Base-by-base conservation (phyloP, 2,888 invertebrate genomes). In the Eilema sororculum region DNA sequence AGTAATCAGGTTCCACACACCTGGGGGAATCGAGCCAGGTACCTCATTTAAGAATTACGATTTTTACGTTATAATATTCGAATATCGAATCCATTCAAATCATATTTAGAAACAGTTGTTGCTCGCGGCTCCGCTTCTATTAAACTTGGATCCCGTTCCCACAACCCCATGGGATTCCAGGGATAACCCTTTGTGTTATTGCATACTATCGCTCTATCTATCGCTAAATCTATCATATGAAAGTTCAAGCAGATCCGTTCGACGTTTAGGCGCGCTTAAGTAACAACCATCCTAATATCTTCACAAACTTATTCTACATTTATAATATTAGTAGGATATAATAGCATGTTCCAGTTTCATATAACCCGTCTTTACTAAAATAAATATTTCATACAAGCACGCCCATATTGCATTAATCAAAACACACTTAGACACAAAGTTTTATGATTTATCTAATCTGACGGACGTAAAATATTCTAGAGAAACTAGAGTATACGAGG, bases 371-470 rank as follows among this genome's bases (percentile, higher is more conserved):
- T 13, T 59, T 22, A n/a, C 63, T 25, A 20, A 25, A 37, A 68
- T 59, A 59, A 16, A 28, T 52, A 46, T 20, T 46, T 46, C 20
- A 46, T 20, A 46, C 20, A 46, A 46, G 0, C 46, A 16, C 46
- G 46, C 46, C 46, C 20, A 46, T 20, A 46, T 46, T 9, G 52
- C 52, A 52, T 52, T 52, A 52, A 52, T 52, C 20, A 41, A 41
- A 64, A 20, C 12, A 25, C 12, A 46, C 68, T 67, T 70, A 71
- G 65, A 71, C 63, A 62, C 63, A 33, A 73, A 79, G 70, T 79
- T 79, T 58, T 30, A 71, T 46, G 62, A 74, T 78, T 76, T 70
- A 73, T 78, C 62, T 71, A 69, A 72, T 75, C 63, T 58, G 70
- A 46, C 41, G 20, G 20, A 78, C 65, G 65, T 68, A 65, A 57